These are phyloP conservation scores for Rhabdornis inornatus DNA, from an alignment of 2,113 vertebrate genomes.

Conservation along the genomic window DNA sequence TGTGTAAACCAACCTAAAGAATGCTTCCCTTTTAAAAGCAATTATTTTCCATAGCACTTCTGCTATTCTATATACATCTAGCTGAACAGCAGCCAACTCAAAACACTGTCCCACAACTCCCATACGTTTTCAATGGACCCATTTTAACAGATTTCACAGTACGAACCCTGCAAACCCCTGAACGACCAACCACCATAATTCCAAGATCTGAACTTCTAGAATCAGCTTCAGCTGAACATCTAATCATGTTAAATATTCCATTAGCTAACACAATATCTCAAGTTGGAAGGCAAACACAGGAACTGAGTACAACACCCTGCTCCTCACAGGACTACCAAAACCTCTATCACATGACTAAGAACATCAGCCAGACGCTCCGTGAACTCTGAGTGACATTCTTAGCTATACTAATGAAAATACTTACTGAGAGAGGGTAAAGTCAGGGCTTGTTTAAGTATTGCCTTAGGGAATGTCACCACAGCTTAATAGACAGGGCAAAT, in stretches of 20 bases:
- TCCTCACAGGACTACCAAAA: background rate
- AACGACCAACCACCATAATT: background rate
- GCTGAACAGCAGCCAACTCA: background rate
- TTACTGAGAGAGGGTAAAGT: background rate
- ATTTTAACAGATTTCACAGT: background rate
- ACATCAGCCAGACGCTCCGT: background rate
- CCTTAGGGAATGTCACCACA: background rate
- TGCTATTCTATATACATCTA: background rate
- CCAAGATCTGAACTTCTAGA: background rate
- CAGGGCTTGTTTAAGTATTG: background rate
- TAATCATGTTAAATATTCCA: background rate
- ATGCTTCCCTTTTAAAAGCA: background rate
- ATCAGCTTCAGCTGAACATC: background rate
- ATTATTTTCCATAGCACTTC: background rate
- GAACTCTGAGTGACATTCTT: background rate
- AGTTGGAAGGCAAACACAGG: background rate
- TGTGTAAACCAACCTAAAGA: background rate
- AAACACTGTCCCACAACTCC: background rate
- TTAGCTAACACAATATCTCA: background rate
- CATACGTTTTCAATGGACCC: rapidly evolving
- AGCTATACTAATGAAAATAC: background rate
- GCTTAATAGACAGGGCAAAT: background rate
- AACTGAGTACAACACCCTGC: background rate
- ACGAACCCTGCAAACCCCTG: background rate
- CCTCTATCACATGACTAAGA: background rate